Evolutionary conservation across 2,113 vertebrate genomes (phyloP), one percentile per base, ranked within the genome.

Genomic region (Xiphophorus maculatus): DNA sequence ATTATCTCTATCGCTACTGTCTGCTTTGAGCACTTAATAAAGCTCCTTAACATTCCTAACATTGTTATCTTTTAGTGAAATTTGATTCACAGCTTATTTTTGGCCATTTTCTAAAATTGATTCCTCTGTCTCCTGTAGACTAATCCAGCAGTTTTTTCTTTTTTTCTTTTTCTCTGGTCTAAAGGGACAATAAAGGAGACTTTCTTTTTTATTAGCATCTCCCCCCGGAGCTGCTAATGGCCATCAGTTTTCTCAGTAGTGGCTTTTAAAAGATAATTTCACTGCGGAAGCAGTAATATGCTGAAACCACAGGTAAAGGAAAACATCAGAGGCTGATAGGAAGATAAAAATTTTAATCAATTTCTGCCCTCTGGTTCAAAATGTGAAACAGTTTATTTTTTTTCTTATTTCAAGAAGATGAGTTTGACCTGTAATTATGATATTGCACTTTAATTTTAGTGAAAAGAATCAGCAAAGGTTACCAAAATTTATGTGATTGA

Each of bases 121-220:
- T 48, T 48, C 44, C 44, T 48, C 44, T 48, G 5, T 5, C 44
- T 48, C 14, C 44, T 19, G 15, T 63, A 19, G 29, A 5, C 29
- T 63, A 32, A 63, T 63, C 62, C 30, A 17, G 13, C 5, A 44
- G 44, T 4, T 68, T 73, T 13, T 73, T 5, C 8, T 61, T 17
- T 42, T 28, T 30, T 35, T 30, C 33, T 63, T 30, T 30, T 30
- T 30, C 3, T 29, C 15, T 3, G 30, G 28, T 48, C 0, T 8
- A 13, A 29, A 13, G 0, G 42, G 44, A 48, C 4, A 48, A 17
- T 7, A 48, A 54, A 71, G 28, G 25, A 17, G 63, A 69, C 66
- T 77, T 14, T 71, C 79, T 37, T 35, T 42, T 58, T 66, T 69
- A 1, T 37, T 63, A 76, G 48, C 65, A 40, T 61, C 77, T 30